Evolutionary conservation across 2,888 invertebrate genomes (phyloP), one percentile per base, ranked within the genome.

Genomic region (Shargacucullia verbasci): DNA sequence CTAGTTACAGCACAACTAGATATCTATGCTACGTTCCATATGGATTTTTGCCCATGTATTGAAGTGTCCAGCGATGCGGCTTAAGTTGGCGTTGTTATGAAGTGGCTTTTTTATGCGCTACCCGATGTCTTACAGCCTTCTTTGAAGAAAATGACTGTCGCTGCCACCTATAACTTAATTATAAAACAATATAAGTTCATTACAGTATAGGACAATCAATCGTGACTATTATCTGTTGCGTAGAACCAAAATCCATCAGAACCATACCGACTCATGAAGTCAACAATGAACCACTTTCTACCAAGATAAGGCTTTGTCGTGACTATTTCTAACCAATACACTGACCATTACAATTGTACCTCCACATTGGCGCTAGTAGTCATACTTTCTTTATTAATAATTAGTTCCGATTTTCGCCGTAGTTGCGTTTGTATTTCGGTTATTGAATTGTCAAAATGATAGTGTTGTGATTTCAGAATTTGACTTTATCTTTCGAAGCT

Each of bases 241-340:
- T 78, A 64, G 79, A 76, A 80, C 80, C 76, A 78, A 81, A 85
- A 89, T 86, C 84, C 84, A 88, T 88, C 88, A 87, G 80, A 80
- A 78, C 79, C 77, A 75, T 82, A 84, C 79, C 80, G 73, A 81
- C 82, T 83, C 83, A 83, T 81, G 81, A 84, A 84, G 89, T 86
- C 86, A 90, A 91, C 91, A 92, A 89, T 89, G 83, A 85, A 82
- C 89, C 81, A 89, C 92, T 92, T 92, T 92, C 92, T 91, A 90
- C 69, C 38, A 38, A 72, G 75, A 72, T 78, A 79, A 83, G 79
- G 78, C 79, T 33, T 9, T 56, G 79, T 86, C 87, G 84, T 89
- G 87, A 87, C 84, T 81, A 74, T 79, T 81, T 78, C 73, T 86
- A 88, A 89, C 88, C 59, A 67, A 57, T 56, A 66, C 62, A 63